phyloP scores from a whole-genome alignment of 2,888 invertebrate genomes.

The Rugalucina vietnamica region DNA sequence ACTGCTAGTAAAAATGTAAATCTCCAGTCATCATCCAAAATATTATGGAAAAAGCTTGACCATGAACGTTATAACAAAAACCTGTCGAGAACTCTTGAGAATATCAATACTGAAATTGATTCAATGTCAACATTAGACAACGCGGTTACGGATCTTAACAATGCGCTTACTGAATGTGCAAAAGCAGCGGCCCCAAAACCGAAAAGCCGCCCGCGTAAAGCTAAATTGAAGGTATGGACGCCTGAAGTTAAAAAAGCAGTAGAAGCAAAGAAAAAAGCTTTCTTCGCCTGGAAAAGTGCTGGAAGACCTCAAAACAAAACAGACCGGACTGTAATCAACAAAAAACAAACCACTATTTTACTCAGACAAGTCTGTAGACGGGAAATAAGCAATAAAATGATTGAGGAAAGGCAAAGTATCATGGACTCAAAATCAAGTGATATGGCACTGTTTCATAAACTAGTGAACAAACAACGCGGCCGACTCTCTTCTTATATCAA shows the following conservation, averaged over 20 bases:
- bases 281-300: background rate
- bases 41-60: background rate
- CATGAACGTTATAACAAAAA: background rate
- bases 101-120: background rate
- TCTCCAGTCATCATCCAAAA: background rate
- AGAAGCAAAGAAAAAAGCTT: background rate
- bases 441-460: conserved; percentile 10
- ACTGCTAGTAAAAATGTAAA: background rate
- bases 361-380: background rate
- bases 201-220: background rate
- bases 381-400: background rate
- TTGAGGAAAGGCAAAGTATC: background rate
- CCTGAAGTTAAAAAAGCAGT: background rate
- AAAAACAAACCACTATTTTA: background rate
- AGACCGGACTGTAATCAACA: background rate
- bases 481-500: background rate
- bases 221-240: background rate
- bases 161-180: background rate
- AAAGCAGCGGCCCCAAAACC: background rate
- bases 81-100: background rate
- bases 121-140: background rate
- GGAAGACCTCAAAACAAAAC: background rate
- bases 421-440: background rate
- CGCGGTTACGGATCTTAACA: background rate
- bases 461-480: background rate